Evolutionary conservation across 1,140 invertebrate genomes (phyloP).

Genomic region (Philaenus spumarius): DNA sequence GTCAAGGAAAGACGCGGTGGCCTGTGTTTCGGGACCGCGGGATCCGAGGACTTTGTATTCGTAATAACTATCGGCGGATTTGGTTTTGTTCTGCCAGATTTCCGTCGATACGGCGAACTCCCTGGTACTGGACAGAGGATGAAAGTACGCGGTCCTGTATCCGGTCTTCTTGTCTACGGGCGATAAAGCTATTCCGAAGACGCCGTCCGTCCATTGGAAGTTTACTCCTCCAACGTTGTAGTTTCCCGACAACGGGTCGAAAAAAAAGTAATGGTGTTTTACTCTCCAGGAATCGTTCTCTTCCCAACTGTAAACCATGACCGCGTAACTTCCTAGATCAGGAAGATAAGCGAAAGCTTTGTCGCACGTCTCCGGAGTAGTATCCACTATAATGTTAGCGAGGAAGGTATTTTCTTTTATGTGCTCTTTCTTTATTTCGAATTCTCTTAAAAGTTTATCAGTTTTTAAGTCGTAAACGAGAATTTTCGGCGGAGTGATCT

Average conservation of each 20-base stretch:
- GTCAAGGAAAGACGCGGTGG: constrained; percentile 64
- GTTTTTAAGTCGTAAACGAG: constrained; percentile 64
- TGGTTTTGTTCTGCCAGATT: constrained; percentile 59
- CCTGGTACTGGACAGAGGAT: constrained; percentile 62
- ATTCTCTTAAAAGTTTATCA: constrained; percentile 57
- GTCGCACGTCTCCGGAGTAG: constrained; percentile 57
- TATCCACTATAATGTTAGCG: constrained; percentile 66
- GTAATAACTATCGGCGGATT: constrained; percentile 48
- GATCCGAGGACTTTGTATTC: constrained; percentile 61
- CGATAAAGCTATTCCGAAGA: constrained; percentile 62
- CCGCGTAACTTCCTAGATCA: constrained; percentile 61
- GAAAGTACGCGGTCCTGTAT: constrained; percentile 66
- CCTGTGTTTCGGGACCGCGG: constrained; percentile 61
- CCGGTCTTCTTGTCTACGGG: constrained; percentile 48
- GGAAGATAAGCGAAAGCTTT: constrained; percentile 66
- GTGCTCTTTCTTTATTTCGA: constrained; percentile 52
- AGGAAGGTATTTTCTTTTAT: constrained; percentile 62
- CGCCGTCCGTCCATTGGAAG: constrained; percentile 67
- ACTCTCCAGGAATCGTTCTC: constrained; percentile 68
- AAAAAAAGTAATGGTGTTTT: constrained; percentile 72
- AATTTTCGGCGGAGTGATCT: constrained; percentile 49
- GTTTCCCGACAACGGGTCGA: constrained; percentile 61
- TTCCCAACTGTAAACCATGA: constrained; percentile 66
- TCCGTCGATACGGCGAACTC: constrained; percentile 51
- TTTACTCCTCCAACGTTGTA: constrained; percentile 62